These are phyloP conservation scores for Temnothorax nylanderi DNA, from an alignment of 1,140 invertebrate species.

Conservation along the genomic window DNA sequence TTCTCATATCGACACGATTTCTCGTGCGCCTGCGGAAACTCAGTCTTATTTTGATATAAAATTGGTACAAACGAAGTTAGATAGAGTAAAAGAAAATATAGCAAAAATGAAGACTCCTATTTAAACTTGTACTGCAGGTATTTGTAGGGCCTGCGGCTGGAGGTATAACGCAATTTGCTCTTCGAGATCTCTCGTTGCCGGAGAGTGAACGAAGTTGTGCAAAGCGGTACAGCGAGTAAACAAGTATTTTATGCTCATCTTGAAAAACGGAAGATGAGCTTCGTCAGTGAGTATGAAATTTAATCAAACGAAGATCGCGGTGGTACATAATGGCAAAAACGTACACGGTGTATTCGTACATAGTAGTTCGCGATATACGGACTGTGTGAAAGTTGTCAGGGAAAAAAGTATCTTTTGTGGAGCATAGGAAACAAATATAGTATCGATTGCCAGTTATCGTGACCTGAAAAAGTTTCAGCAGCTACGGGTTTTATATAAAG, in stretches of 20 bases:
- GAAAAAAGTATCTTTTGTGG: neutral
- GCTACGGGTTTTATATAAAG: constrained; percentile 16
- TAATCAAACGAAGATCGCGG: constrained; percentile 28
- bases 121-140: constrained; percentile 38
- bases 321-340: neutral
- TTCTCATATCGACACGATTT: neutral
- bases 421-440: neutral
- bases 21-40: neutral
- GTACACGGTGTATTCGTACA: neutral
- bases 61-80: neutral
- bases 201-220: constrained; percentile 49
- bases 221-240: constrained; percentile 63
- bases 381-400: neutral
- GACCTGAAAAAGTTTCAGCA: constrained; percentile 11
- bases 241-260: constrained; percentile 70
- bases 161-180: constrained; percentile 48
- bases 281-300: constrained; percentile 35
- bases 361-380: neutral
- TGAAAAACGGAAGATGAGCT: constrained; percentile 57
- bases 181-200: constrained; percentile 46
- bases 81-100: constrained; percentile 30
- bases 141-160: constrained; percentile 27
- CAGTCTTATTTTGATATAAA: constrained; percentile 30
- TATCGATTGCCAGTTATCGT: neutral
- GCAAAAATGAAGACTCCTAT: constrained; percentile 42